phyloP scores from a whole-genome alignment of 2,113 vertebrate genomes.

The Chaetura pelagica region DNA sequence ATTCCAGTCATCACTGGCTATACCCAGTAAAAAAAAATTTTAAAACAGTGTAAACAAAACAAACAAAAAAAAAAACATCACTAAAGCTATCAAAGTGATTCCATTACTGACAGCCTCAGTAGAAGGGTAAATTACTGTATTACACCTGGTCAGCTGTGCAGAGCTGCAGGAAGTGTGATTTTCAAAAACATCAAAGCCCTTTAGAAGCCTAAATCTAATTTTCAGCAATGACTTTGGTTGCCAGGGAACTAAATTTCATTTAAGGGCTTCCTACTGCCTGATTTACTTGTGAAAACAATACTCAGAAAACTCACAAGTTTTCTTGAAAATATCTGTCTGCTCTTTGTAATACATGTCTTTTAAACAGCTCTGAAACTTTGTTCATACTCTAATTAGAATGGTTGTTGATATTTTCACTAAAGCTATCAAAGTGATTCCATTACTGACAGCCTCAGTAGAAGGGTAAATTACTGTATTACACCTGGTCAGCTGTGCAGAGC shows the following conservation, averaged over 20 bases:
- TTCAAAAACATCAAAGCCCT: constrained; percentile 38
- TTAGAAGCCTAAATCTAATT: constrained; percentile 56
- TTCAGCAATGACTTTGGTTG: constrained; percentile 37
- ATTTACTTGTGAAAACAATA: constrained; percentile 24
- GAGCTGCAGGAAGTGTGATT: constrained; percentile 41
- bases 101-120: not conserved
- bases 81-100: not conserved
- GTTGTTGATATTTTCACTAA: not conserved
- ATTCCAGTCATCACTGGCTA: not conserved
- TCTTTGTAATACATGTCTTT: not conserved
- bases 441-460: not conserved
- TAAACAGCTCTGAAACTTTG: not conserved
- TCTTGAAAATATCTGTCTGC: not conserved
- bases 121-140: constrained; percentile 1
- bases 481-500: constrained; percentile 8
- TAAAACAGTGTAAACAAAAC: not conserved
- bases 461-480: not conserved
- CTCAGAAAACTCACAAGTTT: not conserved
- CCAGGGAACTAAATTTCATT: constrained; percentile 63
- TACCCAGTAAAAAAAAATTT: not conserved
- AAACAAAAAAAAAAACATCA: not conserved
- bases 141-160: constrained; percentile 2
- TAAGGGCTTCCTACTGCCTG: constrained; percentile 29
- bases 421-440: not conserved
- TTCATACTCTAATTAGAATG: not conserved